A percentile compares a stretch with the other conserved stretches of the same genome.
Conservation (phyloP, 2,797 vertebrate genomes). For the Prionace glauca region DNA sequence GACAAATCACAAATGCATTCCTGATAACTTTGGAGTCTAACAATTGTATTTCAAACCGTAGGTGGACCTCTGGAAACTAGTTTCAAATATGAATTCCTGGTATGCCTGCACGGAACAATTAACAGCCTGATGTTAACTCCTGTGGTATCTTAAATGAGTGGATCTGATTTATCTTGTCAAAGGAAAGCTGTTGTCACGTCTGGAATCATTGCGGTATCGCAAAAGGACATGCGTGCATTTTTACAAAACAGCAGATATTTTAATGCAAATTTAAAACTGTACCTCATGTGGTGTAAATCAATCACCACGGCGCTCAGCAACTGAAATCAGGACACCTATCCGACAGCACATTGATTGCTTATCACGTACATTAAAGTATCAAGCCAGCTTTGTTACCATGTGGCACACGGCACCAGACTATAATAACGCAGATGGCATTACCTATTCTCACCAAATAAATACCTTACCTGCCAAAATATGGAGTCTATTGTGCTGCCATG, state of each 20-base stretch:
- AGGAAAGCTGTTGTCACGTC: background rate
- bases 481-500: conserved; percentile 91
- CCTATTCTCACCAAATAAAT: background rate
- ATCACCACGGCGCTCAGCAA: background rate
- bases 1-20: background rate
- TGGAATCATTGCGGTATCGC: background rate
- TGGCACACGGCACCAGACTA: background rate
- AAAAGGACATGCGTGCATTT: background rate
- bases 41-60: background rate
- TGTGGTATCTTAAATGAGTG: background rate
- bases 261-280: background rate
- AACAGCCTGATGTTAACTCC: background rate
- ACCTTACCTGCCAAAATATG: conserved; percentile 94
- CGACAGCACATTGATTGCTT: background rate
- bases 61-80: no score
- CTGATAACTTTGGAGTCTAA: background rate
- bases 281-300: background rate
- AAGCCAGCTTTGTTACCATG: background rate
- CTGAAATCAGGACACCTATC: background rate
- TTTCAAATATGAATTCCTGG: background rate
- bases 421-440: background rate
- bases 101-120: background rate
- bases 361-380: background rate
- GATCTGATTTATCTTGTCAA: background rate
- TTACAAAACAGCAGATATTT: background rate